Conservation (phyloP, 1,140 invertebrate species). For the Drosophila mauritiana region DNA sequence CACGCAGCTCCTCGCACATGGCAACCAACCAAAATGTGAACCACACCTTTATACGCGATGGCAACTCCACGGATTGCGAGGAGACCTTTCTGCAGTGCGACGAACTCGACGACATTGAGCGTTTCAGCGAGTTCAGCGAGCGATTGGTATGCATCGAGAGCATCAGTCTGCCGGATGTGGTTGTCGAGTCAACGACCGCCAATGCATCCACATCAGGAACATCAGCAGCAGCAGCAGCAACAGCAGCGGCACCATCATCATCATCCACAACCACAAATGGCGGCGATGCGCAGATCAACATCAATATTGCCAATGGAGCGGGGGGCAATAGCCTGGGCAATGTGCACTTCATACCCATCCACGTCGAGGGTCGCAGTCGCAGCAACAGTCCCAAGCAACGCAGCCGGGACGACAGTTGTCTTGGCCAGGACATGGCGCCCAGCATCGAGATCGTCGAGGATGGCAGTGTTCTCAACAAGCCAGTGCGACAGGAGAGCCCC, state of each 20-base stretch:
- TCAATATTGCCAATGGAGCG: slow-evolving; percentile 70
- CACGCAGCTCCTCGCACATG: slow-evolving; percentile 43
- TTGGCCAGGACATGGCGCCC: slow-evolving; percentile 60
- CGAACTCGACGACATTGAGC: slow-evolving; percentile 71
- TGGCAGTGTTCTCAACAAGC: slow-evolving; percentile 56
- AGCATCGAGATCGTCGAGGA: slow-evolving; percentile 77
- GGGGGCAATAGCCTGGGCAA: slow-evolving; percentile 76
- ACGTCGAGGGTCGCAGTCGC: slow-evolving; percentile 71
- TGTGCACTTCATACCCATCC: slow-evolving; percentile 83
- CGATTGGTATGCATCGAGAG: slow-evolving; percentile 83
- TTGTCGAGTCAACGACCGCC: slow-evolving; percentile 81
- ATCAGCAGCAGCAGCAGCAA: background rate
- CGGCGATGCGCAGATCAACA: slow-evolving; percentile 65
- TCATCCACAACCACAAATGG: slow-evolving; percentile 30
- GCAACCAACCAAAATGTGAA: slow-evolving; percentile 25
- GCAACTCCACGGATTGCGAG: slow-evolving; percentile 78
- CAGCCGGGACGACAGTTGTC: slow-evolving; percentile 73
- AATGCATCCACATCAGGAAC: slow-evolving; percentile 37
- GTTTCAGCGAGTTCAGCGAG: slow-evolving; percentile 58
- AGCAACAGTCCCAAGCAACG: slow-evolving; percentile 70
- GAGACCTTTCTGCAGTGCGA: slow-evolving; percentile 80
- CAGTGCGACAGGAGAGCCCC: slow-evolving; percentile 13
- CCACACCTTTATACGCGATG: slow-evolving; percentile 69
- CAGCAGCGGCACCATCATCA: slow-evolving; percentile 5
- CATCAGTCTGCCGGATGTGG: slow-evolving; percentile 84